Evolutionary conservation across 2,888 invertebrate genomes (phyloP), one percentile per base, ranked within the genome.

Genomic region (Nomada lathburiana): DNA sequence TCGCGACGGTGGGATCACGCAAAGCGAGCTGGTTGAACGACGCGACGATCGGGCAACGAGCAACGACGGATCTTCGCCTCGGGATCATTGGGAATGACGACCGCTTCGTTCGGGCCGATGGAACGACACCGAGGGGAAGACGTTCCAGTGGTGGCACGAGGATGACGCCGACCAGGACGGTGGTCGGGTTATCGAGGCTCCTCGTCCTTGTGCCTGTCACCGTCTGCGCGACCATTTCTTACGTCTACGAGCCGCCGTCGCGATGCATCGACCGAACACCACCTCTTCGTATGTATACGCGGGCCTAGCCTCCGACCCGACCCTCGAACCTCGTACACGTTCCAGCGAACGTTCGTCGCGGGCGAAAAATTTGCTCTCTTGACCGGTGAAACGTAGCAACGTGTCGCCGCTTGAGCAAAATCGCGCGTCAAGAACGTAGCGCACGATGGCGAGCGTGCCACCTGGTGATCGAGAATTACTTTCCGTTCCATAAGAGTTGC

Each of bases 171-270:
- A 85, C 71, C 78, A 78, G 86, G 84, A 86, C 86, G 86, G 82
- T 84, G 84, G 78, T 65, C 80, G 82, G 86, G 69, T 65, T 86
- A 67, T 79, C 88, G 86, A 86, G 89, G 80, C 83, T 90, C 59
- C 88, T 89, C 68, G 90, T 89, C 81, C 87, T 88, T 88, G 87
- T 86, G 77, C 90, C 90, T 84, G 89, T 88, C 88, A 86, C 87
- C 90, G 90, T 90, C 90, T 90, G 90, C 84, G 88, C 80, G 73
- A 87, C 84, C 63, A 86, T 88, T 72, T 80, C 88, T 62, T 88
- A 88, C 80, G 71, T 74, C 86, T 79, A 74, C 84, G 80, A 84
- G 75, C 86, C 88, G 64, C 71, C 64, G 44, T 70, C 82, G 63
- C 87, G 85, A 80, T 87, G 90, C 83, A 79, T 74, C 86, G 87